Base-by-base conservation (phyloP, 1,140 invertebrate species). In the Calliopsis andreniformis region DNA sequence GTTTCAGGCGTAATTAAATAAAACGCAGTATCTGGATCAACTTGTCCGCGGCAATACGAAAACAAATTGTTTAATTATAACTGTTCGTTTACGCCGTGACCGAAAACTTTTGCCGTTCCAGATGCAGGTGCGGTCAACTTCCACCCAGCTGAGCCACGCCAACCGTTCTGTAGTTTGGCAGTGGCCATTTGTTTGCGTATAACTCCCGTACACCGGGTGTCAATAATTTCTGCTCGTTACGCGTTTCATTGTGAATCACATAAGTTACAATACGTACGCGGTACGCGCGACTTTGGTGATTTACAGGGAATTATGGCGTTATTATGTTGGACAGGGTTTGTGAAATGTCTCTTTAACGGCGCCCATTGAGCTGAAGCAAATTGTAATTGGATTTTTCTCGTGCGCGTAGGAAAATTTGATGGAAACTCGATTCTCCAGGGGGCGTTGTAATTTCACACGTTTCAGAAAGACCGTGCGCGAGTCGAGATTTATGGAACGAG, bases 61-160 rank as follows among this genome's bases (percentile, higher is more conserved):
- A 23, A 75, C 63, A 75, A 75, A 75, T 75, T 75, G 51, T 75
- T 75, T 66, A 75, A 75, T 75, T 66, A 75, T 66, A 67, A 67
- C 71, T 58, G 63, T 75, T 75, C 63, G 63, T 67, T 56, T 56
- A 67, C 63, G 71, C 12, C 12, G 32, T 25, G 23, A 30, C 28
- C 32, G 49, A 35, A 56, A 75, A 67, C 39, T 75, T 75, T 75
- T 28, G 35, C 3, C 0, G n/a, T 8, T 55, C 12, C 49, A 66
- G 70, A 67, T 75, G 62, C 51, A 47, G 71, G 30, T 55, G 63
- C 51, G 71, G 71, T 67, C 71, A 67, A 67, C 62, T 56, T 75
- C 39, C 51, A 47, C 20, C 10, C n/a, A n/a, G 0, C 2, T 6
- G 42, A 16, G 47, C 20, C 10, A n/a, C n/a, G 16, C n/a, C 10